Evolutionary conservation across 2,797 vertebrate species (phyloP).

Genomic region (Erithacus rubecula): DNA sequence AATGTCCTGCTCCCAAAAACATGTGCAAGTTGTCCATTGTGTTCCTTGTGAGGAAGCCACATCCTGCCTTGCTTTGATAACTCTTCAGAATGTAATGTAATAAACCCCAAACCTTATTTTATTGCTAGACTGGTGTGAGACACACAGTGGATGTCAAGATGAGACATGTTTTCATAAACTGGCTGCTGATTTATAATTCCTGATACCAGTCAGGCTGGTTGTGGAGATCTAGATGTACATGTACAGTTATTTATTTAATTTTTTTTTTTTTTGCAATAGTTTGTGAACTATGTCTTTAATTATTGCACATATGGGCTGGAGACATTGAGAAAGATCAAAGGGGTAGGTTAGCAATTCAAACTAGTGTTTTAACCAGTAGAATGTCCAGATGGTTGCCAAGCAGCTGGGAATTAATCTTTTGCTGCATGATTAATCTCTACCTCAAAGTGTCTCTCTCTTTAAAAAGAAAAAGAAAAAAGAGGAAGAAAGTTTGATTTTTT

Average conservation of each 20-base stretch:
- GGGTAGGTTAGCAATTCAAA: conserved; percentile 64
- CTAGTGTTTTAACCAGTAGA: conserved; percentile 63
- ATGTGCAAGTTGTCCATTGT: conserved; percentile 25
- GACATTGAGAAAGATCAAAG: conserved; percentile 64
- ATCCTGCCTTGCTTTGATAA: conserved; percentile 57
- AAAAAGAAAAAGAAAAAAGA: not conserved
- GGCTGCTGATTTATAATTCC: conserved; percentile 34
- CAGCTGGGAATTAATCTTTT: conserved; percentile 65
- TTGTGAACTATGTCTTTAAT: conserved; percentile 63
- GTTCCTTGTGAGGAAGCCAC: not conserved
- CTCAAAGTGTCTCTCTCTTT: not conserved
- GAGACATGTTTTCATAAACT: conserved; percentile 31
- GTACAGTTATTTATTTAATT: not conserved
- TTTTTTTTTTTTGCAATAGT: not conserved
- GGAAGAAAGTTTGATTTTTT: not conserved
- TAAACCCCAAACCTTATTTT: conserved; percentile 43
- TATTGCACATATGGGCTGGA: conserved; percentile 65
- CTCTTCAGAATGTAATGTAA: not conserved
- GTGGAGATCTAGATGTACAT: not conserved
- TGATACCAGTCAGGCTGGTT: conserved; percentile 16
- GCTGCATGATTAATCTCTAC: conserved; percentile 58
- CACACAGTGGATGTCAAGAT: not conserved
- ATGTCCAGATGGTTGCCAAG: conserved; percentile 69
- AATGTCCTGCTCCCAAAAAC: not conserved
- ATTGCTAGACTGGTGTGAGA: conserved; percentile 13